phyloP scores from a whole-genome alignment of 1,140 invertebrate genomes.

The Macrosteles quadrilineatus region DNA sequence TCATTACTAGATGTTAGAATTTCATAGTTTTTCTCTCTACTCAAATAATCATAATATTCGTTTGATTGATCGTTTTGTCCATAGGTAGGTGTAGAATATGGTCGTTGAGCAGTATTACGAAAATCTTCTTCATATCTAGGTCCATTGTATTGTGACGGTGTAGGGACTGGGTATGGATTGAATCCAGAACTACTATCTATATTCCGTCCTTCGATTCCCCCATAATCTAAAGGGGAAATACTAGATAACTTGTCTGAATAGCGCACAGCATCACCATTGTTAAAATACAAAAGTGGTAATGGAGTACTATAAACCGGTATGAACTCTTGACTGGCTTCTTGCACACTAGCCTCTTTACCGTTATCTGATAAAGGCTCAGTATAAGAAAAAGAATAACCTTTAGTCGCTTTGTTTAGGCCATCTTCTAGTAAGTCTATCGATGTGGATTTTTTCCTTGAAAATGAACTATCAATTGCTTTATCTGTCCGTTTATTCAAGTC shows the following conservation, averaged over 20 bases:
- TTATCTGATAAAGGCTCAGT: neutral
- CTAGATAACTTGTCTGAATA: neutral
- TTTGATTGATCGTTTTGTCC: no score
- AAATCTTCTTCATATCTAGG: neutral
- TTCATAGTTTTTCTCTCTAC: no score
- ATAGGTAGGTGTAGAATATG: no score
- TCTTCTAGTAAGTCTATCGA: no score
- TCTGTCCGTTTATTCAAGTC: no score
- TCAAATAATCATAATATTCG: no score
- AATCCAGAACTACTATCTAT: neutral
- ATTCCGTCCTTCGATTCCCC: neutral
- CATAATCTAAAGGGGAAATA: neutral
- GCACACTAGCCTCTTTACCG: neutral
- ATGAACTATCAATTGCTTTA: no score
- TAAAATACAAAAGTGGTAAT: neutral
- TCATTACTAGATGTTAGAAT: no score
- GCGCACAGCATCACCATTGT: neutral
- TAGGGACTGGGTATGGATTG: neutral
- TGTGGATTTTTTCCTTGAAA: no score
- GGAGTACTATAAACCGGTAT: neutral
- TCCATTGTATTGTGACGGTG: neutral
- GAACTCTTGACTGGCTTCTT: neutral
- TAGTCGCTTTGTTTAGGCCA: neutral
- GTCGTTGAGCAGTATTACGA: no score
- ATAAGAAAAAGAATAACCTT: neutral